These are phyloP conservation scores for Halocynthia roretzi DNA, from an alignment of 23 tunicate species.

Conservation along the genomic window DNA sequence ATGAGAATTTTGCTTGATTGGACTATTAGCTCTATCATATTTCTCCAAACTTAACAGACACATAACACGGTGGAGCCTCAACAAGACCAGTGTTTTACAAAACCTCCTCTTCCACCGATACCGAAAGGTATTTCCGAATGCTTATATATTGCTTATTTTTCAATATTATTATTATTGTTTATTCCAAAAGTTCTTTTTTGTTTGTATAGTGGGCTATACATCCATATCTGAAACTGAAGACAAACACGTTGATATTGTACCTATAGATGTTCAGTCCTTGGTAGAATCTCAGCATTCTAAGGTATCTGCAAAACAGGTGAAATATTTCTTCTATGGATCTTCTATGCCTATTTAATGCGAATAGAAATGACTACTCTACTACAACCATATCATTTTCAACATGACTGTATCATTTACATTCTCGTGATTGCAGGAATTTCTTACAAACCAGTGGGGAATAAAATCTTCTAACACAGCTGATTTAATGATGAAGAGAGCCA, in stretches of 20 bases:
- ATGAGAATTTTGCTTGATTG: neutral
- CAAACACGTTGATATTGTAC: too few species aligned
- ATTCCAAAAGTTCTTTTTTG: too few species aligned
- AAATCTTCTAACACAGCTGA: conserved; percentile 36
- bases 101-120: conserved; percentile 76
- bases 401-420: neutral
- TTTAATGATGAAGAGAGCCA: conserved; percentile 69
- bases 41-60: neutral
- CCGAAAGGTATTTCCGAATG: conserved; percentile 25
- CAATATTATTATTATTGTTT: neutral
- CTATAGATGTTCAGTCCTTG: neutral
- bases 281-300: conserved; percentile 16
- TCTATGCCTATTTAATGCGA: neutral
- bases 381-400: neutral
- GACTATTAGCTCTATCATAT: too few species aligned
- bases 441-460: conserved; percentile 70
- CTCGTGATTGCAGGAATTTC: conserved; percentile 30
- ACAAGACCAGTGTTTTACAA: conserved; percentile 10
- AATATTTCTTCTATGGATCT: neutral
- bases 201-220: too few species aligned
- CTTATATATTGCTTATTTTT: neutral
- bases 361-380: neutral
- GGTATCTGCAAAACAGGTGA: conserved; percentile 27
- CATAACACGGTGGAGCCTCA: neutral
- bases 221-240: too few species aligned